Evolutionary conservation across 2,888 invertebrate genomes (phyloP), one percentile per base, ranked within the genome.

Genomic region (Rotaria magnacalcarata): DNA sequence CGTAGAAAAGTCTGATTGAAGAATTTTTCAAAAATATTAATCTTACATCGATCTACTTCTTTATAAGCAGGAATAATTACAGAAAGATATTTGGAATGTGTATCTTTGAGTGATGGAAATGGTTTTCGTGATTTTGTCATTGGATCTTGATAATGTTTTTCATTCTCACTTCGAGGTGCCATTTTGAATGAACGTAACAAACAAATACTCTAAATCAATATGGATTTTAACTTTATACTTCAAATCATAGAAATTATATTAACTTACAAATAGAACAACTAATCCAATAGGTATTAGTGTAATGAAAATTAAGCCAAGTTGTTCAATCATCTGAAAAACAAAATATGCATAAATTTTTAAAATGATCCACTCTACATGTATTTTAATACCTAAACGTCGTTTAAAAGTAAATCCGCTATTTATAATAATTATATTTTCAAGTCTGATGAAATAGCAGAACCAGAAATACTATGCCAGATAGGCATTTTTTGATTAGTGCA

Each of bases 21-120:
- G 34, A 34, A 34, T 2, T 34, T 34, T 34, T 34, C 34, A 34
- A 34, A 34, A 34, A 34, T 34, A 34, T 34, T 34, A 34, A 94
- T 93, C 21, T 54, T 93, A 96, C 96, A 92, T 92, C 97, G 93
- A 88, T 93, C 92, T 92, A 96, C 95, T 92, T 99, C 99, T 93
- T 98, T 96, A 90, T 96, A 99, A 14, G 99, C 97, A 85, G 99
- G 99, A 87, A 99, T 94, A 88, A 99, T 93, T 8, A 99, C 95
- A 91, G 96, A 96, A 86, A 99, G 92, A 90, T 95, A 93, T 58
- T 96, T 89, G 88, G 93, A 93, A 86, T 94, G 93, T 50, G 92
- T 90, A 87, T 96, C 95, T 87, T 93, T 91, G 85, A 96, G 52
- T 0, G 87, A 60, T 21, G 87, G 85, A 58, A 85, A 85, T 85